phyloP scores from a whole-genome alignment of 2,797 vertebrate species.

The Melopsittacus undulatus region DNA sequence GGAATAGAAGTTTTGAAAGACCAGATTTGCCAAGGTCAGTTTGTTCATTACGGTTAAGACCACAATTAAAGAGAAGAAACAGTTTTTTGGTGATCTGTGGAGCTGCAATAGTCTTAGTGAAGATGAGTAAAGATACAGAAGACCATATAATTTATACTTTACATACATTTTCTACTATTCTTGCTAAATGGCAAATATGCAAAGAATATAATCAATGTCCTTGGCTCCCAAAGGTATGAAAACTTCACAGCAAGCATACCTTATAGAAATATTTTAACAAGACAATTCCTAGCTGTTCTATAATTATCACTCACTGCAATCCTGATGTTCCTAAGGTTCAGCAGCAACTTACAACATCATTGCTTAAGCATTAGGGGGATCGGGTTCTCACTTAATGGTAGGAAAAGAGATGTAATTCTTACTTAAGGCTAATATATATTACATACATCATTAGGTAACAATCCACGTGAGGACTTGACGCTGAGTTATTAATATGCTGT shows the following conservation, averaged over 20 bases:
- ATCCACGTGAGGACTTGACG: not conserved
- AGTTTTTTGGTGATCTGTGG: not conserved
- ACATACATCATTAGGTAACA: not conserved
- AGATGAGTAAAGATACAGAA: not conserved
- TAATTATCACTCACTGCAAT: not conserved
- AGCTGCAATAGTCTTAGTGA: not conserved
- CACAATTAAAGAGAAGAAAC: not conserved
- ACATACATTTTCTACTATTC: not conserved
- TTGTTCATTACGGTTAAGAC: not conserved
- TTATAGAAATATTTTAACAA: not conserved
- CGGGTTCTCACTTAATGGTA: not conserved
- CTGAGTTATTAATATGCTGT: not conserved
- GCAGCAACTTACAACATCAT: not conserved
- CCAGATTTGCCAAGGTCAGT: not conserved
- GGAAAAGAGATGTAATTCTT: not conserved
- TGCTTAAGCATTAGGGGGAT: not conserved
- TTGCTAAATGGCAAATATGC: not conserved
- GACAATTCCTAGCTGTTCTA: not conserved
- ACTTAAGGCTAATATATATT: not conserved
- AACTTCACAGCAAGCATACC: not conserved
- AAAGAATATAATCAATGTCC: not conserved
- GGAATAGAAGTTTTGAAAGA: not conserved
- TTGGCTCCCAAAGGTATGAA: not conserved
- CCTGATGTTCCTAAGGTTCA: not conserved
- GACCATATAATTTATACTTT: not conserved